These are phyloP conservation scores for Drosophila emarginata DNA, from an alignment of 2,888 invertebrate species.

Conservation along the genomic window DNA sequence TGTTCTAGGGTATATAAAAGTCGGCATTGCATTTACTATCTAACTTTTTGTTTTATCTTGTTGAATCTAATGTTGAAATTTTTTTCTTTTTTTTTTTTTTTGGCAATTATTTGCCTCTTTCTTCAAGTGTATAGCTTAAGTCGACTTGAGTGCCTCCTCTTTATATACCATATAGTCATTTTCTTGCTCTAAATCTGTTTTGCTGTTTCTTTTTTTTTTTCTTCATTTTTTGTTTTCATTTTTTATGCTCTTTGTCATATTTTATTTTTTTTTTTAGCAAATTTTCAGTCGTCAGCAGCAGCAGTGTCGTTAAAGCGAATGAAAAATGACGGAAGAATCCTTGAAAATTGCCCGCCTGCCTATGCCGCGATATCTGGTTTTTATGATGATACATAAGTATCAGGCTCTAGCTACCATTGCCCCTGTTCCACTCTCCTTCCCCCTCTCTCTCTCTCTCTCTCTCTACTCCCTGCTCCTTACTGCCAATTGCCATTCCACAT, in stretches of 20 bases:
- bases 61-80: not conserved
- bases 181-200: not conserved
- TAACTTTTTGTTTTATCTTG: too few species aligned
- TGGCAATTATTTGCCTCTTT: too few species aligned
- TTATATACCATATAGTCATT: not conserved
- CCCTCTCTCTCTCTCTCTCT: too few species aligned
- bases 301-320: slow-evolving; percentile 22
- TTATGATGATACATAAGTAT: slow-evolving; percentile 56
- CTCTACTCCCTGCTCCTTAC: too few species aligned
- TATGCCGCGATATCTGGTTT: slow-evolving; percentile 59
- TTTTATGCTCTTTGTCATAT: slow-evolving; percentile 35
- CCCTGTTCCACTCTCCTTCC: not conserved
- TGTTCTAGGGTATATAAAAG: too few species aligned
- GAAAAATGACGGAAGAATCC: slow-evolving; percentile 52
- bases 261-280: slow-evolving; percentile 28
- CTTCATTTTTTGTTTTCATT: slow-evolving; percentile 1
- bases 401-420: not conserved
- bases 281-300: slow-evolving; percentile 31
- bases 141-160: not conserved
- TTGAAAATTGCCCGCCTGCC: slow-evolving; percentile 35
- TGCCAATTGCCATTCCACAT: slow-evolving; percentile 9
- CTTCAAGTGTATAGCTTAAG: not conserved
- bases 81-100: not conserved
- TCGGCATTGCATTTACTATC: too few species aligned
- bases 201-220: not conserved